Conservation (phyloP, 2,113 vertebrate species). For the Dasypus novemcinctus region DNA sequence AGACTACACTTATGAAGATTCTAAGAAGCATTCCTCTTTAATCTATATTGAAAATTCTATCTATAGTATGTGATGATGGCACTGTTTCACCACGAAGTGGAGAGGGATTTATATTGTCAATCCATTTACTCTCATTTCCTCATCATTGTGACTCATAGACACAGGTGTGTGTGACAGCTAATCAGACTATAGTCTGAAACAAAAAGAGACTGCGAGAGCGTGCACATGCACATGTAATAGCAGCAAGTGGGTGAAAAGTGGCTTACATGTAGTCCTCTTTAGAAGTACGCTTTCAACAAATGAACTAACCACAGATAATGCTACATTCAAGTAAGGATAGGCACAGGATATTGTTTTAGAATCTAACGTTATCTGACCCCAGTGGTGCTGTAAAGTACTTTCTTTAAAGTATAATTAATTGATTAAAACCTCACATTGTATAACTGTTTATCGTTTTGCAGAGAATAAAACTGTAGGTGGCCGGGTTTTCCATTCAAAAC, state of each 20-base stretch:
- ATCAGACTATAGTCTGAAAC: background rate
- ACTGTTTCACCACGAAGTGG: background rate
- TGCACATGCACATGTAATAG: too few species aligned
- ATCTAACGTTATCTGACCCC: background rate
- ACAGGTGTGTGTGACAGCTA: background rate
- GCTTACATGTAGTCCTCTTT: background rate
- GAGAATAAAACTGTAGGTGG: slow-evolving; percentile 97
- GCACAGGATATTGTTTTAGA: background rate
- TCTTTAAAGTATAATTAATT: background rate
- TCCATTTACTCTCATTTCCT: background rate
- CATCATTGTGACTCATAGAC: background rate
- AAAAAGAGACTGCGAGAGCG: background rate
- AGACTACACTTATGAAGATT: background rate
- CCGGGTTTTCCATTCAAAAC: slow-evolving; percentile 97
- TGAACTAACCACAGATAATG: background rate
- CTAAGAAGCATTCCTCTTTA: background rate
- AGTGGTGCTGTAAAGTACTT: background rate
- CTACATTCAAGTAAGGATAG: background rate
- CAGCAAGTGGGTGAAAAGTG: background rate
- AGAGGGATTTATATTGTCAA: background rate
- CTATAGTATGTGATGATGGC: background rate
- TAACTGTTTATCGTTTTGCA: slow-evolving; percentile 92
- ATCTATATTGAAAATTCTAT: background rate
- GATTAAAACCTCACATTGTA: slow-evolving; percentile 90
- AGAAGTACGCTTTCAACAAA: background rate